Conservation (phyloP, 1,140 invertebrate genomes). For the Coenobita brevimanus region DNA sequence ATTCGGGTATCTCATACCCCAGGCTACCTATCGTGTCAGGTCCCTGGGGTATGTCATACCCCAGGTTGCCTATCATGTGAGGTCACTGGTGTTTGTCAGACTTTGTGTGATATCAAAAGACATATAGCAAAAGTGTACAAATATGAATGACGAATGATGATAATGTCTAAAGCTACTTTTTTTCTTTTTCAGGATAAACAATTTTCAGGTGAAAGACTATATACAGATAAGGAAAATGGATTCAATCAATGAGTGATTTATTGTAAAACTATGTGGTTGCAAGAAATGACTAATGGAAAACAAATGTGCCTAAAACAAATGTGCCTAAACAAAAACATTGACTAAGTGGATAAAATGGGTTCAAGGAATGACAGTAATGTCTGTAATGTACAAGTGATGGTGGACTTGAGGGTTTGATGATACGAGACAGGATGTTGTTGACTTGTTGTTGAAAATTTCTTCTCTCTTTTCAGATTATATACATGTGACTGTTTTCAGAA, state of each 20-base stretch:
- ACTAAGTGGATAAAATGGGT: too few relatives aligned
- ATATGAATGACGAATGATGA: conserved; percentile 3
- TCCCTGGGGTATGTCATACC: too few relatives aligned
- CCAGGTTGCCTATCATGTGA: too few relatives aligned
- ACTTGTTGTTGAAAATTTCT: too few relatives aligned
- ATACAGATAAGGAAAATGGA: conserved; percentile 4
- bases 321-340: too few relatives aligned
- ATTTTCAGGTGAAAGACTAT: conserved; percentile 12
- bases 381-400: too few relatives aligned
- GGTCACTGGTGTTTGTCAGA: too few relatives aligned
- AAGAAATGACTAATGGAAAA: conserved; percentile 1
- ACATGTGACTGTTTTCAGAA: not conserved
- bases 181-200: not conserved
- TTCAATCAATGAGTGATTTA: conserved; percentile 11
- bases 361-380: not conserved
- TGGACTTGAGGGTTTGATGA: too few relatives aligned
- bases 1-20: too few relatives aligned
- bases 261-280: conserved; percentile 22
- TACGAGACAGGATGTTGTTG: too few relatives aligned
- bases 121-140: conserved; percentile 5
- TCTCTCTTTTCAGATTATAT: not conserved
- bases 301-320: too few relatives aligned
- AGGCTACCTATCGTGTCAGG: too few relatives aligned
- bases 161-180: conserved; percentile 1
- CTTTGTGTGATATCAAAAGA: conserved; percentile 20